Evolutionary conservation across 2,113 vertebrate species (phyloP), one percentile per base, ranked within the genome.

Genomic region (Campylomormyrus numenius): DNA sequence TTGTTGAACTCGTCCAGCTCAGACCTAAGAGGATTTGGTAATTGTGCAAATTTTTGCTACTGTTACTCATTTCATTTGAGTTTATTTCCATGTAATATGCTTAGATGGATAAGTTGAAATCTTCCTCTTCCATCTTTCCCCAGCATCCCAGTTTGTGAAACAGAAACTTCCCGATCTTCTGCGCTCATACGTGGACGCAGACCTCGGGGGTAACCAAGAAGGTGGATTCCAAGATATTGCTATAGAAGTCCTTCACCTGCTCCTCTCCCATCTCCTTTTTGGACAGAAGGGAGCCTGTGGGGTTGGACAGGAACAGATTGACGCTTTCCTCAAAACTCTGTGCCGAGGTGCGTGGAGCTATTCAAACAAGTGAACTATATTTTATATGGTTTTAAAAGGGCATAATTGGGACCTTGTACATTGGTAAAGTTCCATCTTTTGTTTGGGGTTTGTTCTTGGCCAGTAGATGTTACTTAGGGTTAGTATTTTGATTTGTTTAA

Each of bases 221-320:
- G 98, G 98, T 99, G 98, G 98, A 97, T 99, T 99, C 96, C 98
- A 99, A 94, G 98, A 99, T 95, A 99, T 99, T 95, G 98, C 98
- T 92, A 99, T 99, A 97, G 98, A 99, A 95, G 98, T 99, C 95
- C 96, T 99, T 95, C 98, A 99, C 96, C 97, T 99, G 93, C 97
- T 99, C 93, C 98, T 99, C 95, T 99, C 98, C 95, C 98, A 99
- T 97, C 98, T 99, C 94, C 97, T 99, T 88, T 99, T 99, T 95
- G 98, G 98, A 94, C 98, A 98, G 96, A 99, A 99, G 96, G 98
- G 98, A 97, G 97, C 98, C 89, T 98, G 98, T 95, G 98, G 98
- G 93, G 98, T 99, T 91, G 98, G 98, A 93, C 98, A 99, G 95
- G 98, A 99, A 91, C 98, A 99, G 95, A 99, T 99, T 91, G 97